Evolutionary conservation across 2,797 vertebrate genomes (phyloP), one percentile per base, ranked within the genome.

Genomic region (Catamblyrhynchus diadema): DNA sequence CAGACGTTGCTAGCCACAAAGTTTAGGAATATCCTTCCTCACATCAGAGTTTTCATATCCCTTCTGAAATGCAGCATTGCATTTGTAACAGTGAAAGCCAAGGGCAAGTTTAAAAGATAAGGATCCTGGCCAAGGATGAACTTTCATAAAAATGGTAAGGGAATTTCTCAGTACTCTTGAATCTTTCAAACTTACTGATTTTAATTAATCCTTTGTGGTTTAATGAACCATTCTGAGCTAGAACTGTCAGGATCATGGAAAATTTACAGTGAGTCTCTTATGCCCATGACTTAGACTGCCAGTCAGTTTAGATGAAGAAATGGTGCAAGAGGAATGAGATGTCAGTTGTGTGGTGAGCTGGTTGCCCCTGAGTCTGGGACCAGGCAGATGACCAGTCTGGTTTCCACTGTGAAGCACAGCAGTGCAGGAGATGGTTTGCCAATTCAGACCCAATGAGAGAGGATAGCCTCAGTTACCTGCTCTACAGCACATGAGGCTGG

Each of bases 161-260:
- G 65, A 78, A 56, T 90, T 83, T 86, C 59, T 75, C 37, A 32
- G 8, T 77, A 73, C 8, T 24, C 33, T 81, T 60, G 73, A 90
- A 71, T 81, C 28, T 78, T 92, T 92, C 41, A 69, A 70, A 42
- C 17, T 59, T 82, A 25, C n/a, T 41, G 23, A 42, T 87, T 89
- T 87, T 87, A 88, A 75, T 94, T 89, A 94, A 69, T 87, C 33
- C 39, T 50, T 48, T 47, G 47, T 59, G 84, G 15, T 17, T 92
- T 84, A 67, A 92, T 59, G 54, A 89, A 72, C 6, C n/a, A 44
- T 75, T 75, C 33, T 41, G 22, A 28, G 22, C 12, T 66, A 94
- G 54, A 69, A 78, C 33, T 61, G 50, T n/a, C 33, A 86, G 37
- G 82, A 78, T 60, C 17, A 15, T 41, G 18, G 23, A 53, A 67